Evolutionary conservation across 2,888 invertebrate species (phyloP).

Genomic region (Phasia obesa): DNA sequence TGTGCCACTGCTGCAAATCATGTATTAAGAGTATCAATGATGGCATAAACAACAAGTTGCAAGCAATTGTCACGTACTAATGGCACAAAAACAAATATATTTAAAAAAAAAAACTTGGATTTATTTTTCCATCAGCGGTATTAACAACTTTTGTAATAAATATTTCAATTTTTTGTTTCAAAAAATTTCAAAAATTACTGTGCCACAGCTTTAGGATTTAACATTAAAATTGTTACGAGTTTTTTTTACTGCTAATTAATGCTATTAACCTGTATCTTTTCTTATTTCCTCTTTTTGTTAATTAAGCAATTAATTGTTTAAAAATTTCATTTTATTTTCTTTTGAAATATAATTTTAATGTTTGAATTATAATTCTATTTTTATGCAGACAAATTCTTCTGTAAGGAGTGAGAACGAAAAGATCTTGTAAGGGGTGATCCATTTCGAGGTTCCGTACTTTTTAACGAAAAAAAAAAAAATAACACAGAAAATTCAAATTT

Average conservation of each 20-base stretch:
- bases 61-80: constrained; percentile 63
- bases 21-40: constrained; percentile 47
- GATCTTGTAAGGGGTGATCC: neutral
- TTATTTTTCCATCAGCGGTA: neutral
- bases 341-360: constrained; percentile 8
- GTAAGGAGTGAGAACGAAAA: neutral
- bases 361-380: neutral
- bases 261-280: neutral
- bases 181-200: constrained; percentile 10
- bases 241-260: constrained; percentile 21
- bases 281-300: neutral
- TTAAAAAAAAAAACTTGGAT: neutral
- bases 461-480: no score
- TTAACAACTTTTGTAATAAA: constrained; percentile 24
- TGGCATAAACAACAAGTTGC: constrained; percentile 61
- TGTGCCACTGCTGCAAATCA: neutral
- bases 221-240: neutral
- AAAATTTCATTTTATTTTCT: constrained; percentile 23
- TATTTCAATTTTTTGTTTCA: constrained; percentile 38
- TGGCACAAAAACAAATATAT: constrained; percentile 6
- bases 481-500: no score
- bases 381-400: neutral
- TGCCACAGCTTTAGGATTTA: neutral
- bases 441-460: no score
- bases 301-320: constrained; percentile 52